Evolutionary conservation across 2,113 vertebrate species (phyloP).

Genomic region (Octodon degus): DNA sequence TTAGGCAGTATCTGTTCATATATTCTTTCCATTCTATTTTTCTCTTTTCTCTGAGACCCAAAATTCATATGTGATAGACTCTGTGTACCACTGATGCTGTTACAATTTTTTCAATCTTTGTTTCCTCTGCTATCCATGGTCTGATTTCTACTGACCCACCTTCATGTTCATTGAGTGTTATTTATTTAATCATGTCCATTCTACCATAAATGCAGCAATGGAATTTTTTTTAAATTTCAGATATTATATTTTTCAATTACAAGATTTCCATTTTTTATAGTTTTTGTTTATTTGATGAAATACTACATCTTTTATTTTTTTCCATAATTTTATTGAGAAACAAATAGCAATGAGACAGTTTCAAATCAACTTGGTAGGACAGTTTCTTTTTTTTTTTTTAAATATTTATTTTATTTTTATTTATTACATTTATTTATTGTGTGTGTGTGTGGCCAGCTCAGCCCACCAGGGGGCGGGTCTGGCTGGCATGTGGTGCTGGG

Average conservation of each 20-base stretch:
- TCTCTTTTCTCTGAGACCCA: neutral
- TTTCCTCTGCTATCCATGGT: neutral
- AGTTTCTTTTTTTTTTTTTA: too few species aligned
- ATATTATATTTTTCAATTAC: neutral
- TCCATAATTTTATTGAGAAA: too few species aligned
- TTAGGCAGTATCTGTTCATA: neutral
- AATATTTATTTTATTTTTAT: too few species aligned
- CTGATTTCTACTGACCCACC: neutral
- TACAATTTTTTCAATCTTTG: neutral
- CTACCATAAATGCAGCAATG: neutral
- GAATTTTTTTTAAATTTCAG: neutral
- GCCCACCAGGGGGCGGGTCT: too few species aligned
- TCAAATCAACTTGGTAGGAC: too few species aligned
- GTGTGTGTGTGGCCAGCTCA: too few species aligned
- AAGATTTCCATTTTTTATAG: neutral
- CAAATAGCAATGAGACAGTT: too few species aligned
- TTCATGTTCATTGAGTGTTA: neutral
- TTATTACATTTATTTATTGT: too few species aligned
- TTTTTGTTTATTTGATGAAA: constrained; percentile 1
- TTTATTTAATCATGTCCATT: neutral
- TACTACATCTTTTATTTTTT: neutral
- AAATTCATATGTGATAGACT: neutral
- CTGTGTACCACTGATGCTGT: neutral
- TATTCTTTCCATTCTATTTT: neutral
- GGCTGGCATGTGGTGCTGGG: too few species aligned